Percentiles rank a stretch among this genome's conserved stretches.
These are phyloP conservation scores for Tetramorium bicarinatum DNA, from an alignment of 2,888 invertebrate species.

Conservation along the genomic window DNA sequence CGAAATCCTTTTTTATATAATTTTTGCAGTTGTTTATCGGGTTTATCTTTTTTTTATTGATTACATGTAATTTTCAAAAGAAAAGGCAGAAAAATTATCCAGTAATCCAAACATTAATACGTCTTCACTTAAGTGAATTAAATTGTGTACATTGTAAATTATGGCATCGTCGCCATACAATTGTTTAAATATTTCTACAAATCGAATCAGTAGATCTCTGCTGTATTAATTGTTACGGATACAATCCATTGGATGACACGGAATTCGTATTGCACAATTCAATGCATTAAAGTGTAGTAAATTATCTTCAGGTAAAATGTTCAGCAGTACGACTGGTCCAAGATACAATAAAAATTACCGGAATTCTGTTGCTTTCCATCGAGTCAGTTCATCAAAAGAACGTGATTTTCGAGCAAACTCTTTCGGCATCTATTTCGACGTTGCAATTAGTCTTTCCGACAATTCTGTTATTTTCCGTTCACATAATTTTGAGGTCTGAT, in stretches of 20 bases:
- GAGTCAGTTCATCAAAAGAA: not conserved
- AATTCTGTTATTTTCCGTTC: not conserved
- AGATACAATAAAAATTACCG: not conserved
- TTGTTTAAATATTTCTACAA: not conserved
- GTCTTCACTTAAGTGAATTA: slow-evolving; percentile 10
- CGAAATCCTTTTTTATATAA: slow-evolving; percentile 5
- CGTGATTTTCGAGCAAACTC: slow-evolving; percentile 22
- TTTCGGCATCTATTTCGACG: not conserved
- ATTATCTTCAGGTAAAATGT: not conserved
- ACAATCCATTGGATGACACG: slow-evolving; percentile 13
- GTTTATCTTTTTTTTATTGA: slow-evolving; percentile 5
- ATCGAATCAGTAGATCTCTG: slow-evolving; percentile 1
- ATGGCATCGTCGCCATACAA: not conserved
- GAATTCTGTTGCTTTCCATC: slow-evolving; percentile 34
- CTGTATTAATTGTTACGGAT: slow-evolving; percentile 13
- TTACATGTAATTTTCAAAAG: slow-evolving; percentile 12
- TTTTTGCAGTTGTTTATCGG: slow-evolving; percentile 11
- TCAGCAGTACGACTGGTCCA: not conserved
- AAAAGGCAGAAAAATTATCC: slow-evolving; percentile 19
- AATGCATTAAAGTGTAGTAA: slow-evolving; percentile 7
- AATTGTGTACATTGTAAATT: slow-evolving; percentile 28
- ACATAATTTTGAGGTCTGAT: slow-evolving; percentile 8
- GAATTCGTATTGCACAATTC: slow-evolving; percentile 14
- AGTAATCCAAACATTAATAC: not conserved
- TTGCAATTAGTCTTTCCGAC: not conserved